A percentile compares a stretch with the other conserved stretches of the same genome.
Evolutionary conservation across 2,113 vertebrate species (phyloP).

Genomic region (Dolichallabes microphthalmus): DNA sequence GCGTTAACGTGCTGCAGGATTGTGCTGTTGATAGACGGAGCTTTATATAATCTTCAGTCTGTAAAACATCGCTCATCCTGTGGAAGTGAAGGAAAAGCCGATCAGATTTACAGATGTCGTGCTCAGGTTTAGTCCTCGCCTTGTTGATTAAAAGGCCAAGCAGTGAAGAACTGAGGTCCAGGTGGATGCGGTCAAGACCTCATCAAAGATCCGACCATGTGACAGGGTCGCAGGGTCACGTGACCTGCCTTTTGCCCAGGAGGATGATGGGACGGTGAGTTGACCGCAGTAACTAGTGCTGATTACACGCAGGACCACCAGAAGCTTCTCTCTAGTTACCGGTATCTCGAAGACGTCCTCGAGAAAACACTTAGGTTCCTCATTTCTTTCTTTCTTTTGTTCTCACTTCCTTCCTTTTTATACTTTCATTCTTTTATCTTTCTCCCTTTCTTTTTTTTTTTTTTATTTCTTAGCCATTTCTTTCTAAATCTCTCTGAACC

Average conservation of each 20-base stretch:
- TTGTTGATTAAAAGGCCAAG: not conserved
- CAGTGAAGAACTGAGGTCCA: not conserved
- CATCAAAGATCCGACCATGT: not conserved
- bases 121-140: not conserved
- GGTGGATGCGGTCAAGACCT: not conserved
- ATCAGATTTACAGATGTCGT: not conserved
- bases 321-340: conserved; percentile 18
- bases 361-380: not conserved
- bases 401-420: no score
- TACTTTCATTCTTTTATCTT: no score
- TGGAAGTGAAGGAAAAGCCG: conserved; percentile 4
- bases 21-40: conserved; percentile 35
- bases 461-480: no score
- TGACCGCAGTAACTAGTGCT: not conserved
- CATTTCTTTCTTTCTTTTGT: no score
- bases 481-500: no score
- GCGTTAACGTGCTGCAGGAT: conserved; percentile 17
- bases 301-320: conserved; percentile 5
- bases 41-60: conserved; percentile 3
- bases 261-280: not conserved
- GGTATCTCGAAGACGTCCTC: conserved; percentile 30
- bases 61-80: conserved; percentile 15
- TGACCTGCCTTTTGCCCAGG: not conserved
- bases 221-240: not conserved
- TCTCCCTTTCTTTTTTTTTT: no score